These are phyloP conservation scores for Drosophila subobscura DNA, from an alignment of 1,140 invertebrate species.

Conservation along the genomic window DNA sequence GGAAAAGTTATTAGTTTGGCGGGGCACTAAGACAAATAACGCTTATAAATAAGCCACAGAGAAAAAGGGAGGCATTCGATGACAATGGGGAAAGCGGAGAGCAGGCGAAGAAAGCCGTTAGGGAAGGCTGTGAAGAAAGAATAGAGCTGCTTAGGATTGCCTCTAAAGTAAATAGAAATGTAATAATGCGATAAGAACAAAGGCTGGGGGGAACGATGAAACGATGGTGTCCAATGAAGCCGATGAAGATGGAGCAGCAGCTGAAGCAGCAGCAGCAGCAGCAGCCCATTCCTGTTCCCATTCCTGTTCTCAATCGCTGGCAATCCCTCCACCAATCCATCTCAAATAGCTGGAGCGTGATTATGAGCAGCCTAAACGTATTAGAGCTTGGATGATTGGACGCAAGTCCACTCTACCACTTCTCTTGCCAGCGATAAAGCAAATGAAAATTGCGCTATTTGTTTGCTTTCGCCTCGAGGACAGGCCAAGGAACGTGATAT, in stretches of 20 bases:
- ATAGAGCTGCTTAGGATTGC: slow-evolving; percentile 12
- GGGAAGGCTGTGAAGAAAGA: too few relatives aligned
- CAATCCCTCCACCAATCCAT: slow-evolving; percentile 50
- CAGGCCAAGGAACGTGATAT: slow-evolving; percentile 37
- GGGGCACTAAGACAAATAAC: slow-evolving; percentile 73
- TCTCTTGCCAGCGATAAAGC: slow-evolving; percentile 47
- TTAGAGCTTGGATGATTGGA: slow-evolving; percentile 69
- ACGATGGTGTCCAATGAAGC: slow-evolving; percentile 3
- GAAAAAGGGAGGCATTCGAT: slow-evolving; percentile 12
- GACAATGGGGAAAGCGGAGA: neutral
- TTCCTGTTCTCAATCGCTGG: neutral
- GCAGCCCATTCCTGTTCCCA: slow-evolving; percentile 13
- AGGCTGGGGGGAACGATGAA: slow-evolving; percentile 38
- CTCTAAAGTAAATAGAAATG: slow-evolving; percentile 72
- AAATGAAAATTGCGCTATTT: slow-evolving; percentile 75
- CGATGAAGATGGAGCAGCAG: slow-evolving; percentile 10
- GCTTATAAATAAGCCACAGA: slow-evolving; percentile 75
- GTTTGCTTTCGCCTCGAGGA: slow-evolving; percentile 43
- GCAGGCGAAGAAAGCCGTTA: neutral
- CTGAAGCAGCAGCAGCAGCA: too few relatives aligned
- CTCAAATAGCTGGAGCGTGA: slow-evolving; percentile 74
- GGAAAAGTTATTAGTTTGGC: slow-evolving; percentile 70
- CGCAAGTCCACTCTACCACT: neutral
- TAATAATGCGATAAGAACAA: slow-evolving; percentile 82
- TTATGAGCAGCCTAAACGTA: slow-evolving; percentile 79